Evolutionary conservation across 1,140 invertebrate genomes (phyloP).

Genomic region (Amphibalanus amphitrite): DNA sequence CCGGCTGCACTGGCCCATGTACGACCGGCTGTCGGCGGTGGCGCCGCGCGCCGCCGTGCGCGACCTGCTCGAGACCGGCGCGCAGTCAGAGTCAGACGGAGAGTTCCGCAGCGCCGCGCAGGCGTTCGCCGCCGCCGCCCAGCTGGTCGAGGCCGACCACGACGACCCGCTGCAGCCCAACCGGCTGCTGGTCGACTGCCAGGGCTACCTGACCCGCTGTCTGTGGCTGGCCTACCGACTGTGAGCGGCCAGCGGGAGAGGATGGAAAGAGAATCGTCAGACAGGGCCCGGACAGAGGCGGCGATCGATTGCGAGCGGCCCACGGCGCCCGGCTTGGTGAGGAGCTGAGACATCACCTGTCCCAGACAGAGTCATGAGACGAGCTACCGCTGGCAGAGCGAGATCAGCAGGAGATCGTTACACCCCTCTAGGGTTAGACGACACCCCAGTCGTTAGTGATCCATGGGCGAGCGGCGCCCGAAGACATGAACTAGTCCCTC

Average conservation of each 20-base stretch:
- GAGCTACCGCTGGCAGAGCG: no score
- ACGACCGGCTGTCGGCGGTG: slow-evolving; percentile 2
- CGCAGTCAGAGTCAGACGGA: background rate
- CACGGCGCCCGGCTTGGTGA: no score
- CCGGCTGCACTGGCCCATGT: slow-evolving; percentile 8
- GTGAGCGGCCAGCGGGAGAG: background rate
- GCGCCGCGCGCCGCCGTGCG: background rate
- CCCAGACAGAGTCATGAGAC: no score
- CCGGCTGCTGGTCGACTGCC: background rate
- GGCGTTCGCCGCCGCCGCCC: background rate
- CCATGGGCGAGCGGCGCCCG: no score
- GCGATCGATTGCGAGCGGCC: no score
- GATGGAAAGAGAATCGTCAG: background rate
- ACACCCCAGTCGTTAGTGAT: no score
- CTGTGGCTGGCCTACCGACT: background rate
- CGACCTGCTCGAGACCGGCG: background rate
- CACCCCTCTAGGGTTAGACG: no score
- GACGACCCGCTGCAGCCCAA: background rate
- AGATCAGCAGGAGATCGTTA: no score
- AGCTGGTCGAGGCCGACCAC: background rate
- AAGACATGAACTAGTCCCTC: no score
- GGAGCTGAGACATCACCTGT: no score
- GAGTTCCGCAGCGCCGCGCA: background rate
- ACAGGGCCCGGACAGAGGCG: no score
- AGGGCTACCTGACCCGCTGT: background rate